phyloP scores from a whole-genome alignment of 1,140 invertebrate genomes.

The Liolophura sinensis region DNA sequence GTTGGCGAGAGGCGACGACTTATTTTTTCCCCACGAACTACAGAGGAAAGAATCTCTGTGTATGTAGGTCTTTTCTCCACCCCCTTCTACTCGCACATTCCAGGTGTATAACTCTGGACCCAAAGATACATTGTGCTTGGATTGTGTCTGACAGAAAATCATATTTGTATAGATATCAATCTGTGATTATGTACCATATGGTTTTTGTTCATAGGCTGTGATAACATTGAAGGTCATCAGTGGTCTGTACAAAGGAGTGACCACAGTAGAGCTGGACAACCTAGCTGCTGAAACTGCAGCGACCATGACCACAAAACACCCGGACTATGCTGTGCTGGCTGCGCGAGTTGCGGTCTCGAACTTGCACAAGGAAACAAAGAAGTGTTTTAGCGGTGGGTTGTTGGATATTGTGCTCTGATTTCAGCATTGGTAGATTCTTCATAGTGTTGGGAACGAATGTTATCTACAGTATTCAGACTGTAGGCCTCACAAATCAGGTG shows the following conservation, averaged over 20 bases:
- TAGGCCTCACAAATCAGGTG: no score
- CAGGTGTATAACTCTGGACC: no score
- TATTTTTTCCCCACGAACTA: no score
- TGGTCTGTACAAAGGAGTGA: slow-evolving; percentile 94
- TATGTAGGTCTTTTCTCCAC: no score
- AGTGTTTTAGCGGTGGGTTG: slow-evolving; percentile 56
- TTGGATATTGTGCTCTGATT: no score
- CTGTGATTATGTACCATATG: slow-evolving; percentile 1
- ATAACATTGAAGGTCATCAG: slow-evolving; percentile 74
- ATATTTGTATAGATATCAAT: neutral
- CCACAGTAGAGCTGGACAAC: slow-evolving; percentile 95
- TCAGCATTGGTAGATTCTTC: no score
- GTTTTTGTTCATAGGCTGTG: slow-evolving; percentile 49
- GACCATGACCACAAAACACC: slow-evolving; percentile 93
- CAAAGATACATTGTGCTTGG: no score
- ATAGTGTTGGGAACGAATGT: no score
- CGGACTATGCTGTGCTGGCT: slow-evolving; percentile 95
- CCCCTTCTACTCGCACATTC: no score
- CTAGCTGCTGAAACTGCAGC: slow-evolving; percentile 96
- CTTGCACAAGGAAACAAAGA: slow-evolving; percentile 86
- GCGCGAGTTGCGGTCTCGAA: slow-evolving; percentile 96
- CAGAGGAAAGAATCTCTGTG: no score
- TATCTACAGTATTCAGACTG: no score
- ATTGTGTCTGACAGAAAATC: neutral
- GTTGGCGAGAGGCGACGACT: no score